Conservation (phyloP, 2,888 invertebrate genomes). For the Lepidochitona cinerea region DNA sequence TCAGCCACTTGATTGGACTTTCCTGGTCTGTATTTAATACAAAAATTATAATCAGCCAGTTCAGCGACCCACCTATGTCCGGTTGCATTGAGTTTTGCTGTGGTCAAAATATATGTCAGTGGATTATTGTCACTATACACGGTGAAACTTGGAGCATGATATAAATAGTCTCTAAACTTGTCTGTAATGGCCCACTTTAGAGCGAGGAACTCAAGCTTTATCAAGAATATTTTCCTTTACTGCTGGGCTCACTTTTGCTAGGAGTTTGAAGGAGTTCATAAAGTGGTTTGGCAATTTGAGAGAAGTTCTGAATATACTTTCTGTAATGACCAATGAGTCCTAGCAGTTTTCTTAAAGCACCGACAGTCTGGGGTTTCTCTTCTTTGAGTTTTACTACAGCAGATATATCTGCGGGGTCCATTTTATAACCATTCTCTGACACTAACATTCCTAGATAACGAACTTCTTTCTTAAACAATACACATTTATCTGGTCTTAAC, state of each 20-base stretch:
- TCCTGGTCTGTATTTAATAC: conserved; percentile 11
- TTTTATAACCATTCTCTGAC: not conserved
- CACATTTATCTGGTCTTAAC: not conserved
- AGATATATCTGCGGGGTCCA: not conserved
- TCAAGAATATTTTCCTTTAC: too few species aligned
- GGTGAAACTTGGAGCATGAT: not conserved
- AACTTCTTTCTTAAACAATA: not conserved
- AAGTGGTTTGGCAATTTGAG: not conserved
- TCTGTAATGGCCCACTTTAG: conserved; percentile 24
- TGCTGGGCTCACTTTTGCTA: not conserved
- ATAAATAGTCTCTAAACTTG: conserved; percentile 19
- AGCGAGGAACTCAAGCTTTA: conserved; percentile 19
- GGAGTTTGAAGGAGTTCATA: not conserved
- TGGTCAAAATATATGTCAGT: conserved; percentile 17
- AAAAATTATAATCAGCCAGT: conserved; percentile 14
- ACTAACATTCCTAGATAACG: not conserved
- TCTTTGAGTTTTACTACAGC: not conserved
- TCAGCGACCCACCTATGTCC: conserved; percentile 21
- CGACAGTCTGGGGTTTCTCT: not conserved
- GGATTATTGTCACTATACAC: conserved; percentile 13
- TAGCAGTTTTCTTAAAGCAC: not conserved
- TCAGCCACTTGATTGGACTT: conserved; percentile 18
- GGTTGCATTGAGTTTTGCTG: conserved; percentile 23
- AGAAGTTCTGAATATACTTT: not conserved
- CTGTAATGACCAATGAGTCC: not conserved